Conservation (phyloP, 2,797 vertebrate species). For the Enteromius unitaeniatus region DNA sequence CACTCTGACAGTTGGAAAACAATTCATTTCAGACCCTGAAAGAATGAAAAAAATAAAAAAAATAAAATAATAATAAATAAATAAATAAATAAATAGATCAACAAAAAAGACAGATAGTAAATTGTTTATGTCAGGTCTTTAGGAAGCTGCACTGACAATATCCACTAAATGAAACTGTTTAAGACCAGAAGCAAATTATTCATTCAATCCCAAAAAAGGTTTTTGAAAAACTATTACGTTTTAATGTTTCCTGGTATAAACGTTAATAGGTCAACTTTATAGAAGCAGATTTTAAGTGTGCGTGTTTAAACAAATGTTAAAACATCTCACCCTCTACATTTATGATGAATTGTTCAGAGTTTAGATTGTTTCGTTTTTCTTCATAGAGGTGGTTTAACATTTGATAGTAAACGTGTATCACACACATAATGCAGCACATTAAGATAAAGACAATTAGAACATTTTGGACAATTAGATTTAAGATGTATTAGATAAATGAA, state of each 20-base stretch:
- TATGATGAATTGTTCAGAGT: neutral
- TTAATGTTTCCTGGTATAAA: neutral
- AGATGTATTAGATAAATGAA: neutral
- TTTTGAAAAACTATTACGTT: neutral
- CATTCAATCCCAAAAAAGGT: neutral
- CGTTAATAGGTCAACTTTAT: neutral
- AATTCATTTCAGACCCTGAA: neutral
- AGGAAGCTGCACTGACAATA: neutral
- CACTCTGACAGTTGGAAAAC: neutral
- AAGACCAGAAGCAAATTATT: neutral
- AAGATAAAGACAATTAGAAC: neutral
- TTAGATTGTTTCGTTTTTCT: neutral
- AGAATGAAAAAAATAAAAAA: no score
- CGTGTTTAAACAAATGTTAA: neutral
- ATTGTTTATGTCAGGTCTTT: neutral
- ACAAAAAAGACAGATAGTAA: neutral
- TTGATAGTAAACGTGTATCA: no score
- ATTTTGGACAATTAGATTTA: no score
- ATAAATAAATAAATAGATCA: neutral
- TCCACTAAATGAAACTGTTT: neutral
- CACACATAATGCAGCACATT: neutral
- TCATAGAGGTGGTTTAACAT: neutral
- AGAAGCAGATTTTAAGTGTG: neutral
- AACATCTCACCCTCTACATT: neutral
- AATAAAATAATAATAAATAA: neutral